phyloP scores from a whole-genome alignment of 2,797 vertebrate genomes.

The Tympanoctomys barrerae region DNA sequence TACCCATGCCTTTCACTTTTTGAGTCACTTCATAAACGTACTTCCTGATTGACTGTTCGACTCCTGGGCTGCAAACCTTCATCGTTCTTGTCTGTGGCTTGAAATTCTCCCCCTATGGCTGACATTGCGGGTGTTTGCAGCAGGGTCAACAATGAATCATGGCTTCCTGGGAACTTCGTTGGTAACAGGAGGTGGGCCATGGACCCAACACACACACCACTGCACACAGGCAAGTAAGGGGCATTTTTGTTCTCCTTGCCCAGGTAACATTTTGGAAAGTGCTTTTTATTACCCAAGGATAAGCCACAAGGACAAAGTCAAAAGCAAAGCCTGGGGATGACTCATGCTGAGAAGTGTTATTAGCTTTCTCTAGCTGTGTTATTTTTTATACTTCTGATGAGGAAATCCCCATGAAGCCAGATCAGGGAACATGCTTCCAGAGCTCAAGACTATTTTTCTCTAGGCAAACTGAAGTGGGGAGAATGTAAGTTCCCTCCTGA shows the following conservation, averaged over 20 bases:
- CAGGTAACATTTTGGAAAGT: background rate
- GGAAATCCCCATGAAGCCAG: background rate
- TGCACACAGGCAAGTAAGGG: background rate
- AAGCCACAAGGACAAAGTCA: background rate
- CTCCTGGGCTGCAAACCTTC: background rate
- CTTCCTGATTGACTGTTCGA: background rate
- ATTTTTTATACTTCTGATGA: background rate
- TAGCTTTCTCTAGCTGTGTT: conserved; percentile 29
- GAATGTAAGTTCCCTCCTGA: background rate
- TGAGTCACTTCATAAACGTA: background rate
- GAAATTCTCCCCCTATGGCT: background rate
- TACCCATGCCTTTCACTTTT: background rate
- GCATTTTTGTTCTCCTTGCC: background rate
- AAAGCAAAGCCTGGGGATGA: background rate
- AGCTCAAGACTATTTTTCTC: conserved; percentile 18
- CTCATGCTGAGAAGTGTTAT: background rate
- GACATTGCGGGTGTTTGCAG: background rate
- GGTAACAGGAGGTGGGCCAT: background rate
- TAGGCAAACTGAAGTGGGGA: background rate
- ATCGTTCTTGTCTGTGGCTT: background rate
- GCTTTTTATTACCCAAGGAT: background rate
- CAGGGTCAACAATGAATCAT: background rate
- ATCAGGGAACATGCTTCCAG: conserved; percentile 23
- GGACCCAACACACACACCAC: background rate
- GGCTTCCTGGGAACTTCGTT: background rate